Conservation (phyloP, 2,888 invertebrate genomes). For the Dichetophora obliterata region DNA sequence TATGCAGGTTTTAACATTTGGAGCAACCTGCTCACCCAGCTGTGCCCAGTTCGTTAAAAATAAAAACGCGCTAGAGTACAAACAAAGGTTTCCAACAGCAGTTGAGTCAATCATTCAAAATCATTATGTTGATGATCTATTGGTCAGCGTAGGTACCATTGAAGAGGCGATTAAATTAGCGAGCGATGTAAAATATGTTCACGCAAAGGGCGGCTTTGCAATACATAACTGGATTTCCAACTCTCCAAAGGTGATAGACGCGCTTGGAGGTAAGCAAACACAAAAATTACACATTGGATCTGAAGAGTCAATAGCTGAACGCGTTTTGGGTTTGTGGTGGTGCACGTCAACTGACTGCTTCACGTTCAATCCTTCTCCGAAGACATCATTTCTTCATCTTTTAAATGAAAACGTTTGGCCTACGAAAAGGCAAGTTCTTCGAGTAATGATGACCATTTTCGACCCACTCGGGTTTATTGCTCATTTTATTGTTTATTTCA, state of each 20-base stretch:
- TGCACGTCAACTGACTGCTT: not conserved
- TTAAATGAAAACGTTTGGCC: conserved; percentile 30
- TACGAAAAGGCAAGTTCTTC: conserved; percentile 45
- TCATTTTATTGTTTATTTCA: conserved; percentile 36
- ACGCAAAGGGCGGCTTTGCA: conserved; percentile 43
- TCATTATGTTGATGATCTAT: conserved; percentile 57
- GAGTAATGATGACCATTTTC: conserved; percentile 40
- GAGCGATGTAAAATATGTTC: conserved; percentile 43
- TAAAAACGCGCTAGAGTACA: conserved; percentile 23
- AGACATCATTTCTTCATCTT: conserved; percentile 34
- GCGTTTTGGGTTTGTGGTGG: conserved; percentile 33
- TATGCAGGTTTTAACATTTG: conserved; percentile 43
- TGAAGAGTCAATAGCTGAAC: conserved; percentile 29
- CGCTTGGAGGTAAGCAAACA: conserved; percentile 1
- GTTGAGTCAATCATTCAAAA: conserved; percentile 7
- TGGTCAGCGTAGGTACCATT: conserved; percentile 52
- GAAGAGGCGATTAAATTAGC: conserved; percentile 45
- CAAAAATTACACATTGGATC: conserved; percentile 15
- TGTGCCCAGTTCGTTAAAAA: conserved; percentile 41
- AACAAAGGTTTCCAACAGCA: not conserved
- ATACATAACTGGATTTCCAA: conserved; percentile 54
- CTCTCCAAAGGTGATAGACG: conserved; percentile 30
- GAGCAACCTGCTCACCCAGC: conserved; percentile 42
- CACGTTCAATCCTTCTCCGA: not conserved
- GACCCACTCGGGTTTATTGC: conserved; percentile 39